Evolutionary conservation across 2,113 vertebrate genomes (phyloP).

Genomic region (Romanogobio albipinnatus): DNA sequence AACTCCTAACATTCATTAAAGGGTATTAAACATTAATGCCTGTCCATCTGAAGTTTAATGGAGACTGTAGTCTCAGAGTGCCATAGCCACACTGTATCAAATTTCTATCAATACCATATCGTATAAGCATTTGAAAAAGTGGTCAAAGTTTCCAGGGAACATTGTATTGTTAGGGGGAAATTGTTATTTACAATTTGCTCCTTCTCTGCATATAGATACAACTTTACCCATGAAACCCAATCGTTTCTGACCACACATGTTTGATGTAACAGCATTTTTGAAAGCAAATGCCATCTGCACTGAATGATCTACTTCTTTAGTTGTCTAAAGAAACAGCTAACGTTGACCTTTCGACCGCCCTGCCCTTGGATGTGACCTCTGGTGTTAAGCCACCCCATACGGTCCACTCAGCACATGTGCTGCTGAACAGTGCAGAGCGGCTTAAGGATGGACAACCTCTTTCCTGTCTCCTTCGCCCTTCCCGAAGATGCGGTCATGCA

Average conservation of each 20-base stretch:
- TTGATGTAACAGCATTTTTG: neutral
- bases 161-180: neutral
- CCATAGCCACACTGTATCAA: conserved; percentile 5
- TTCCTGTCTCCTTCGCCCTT: conserved; percentile 59
- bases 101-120: neutral
- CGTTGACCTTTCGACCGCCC: conserved; percentile 75
- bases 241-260: neutral
- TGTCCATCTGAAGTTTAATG: conserved; percentile 18
- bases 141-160: neutral
- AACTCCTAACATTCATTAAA: conserved; percentile 19
- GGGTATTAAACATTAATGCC: conserved; percentile 9
- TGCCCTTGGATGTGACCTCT: conserved; percentile 77
- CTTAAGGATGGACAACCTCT: conserved; percentile 68
- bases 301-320: conserved; percentile 9
- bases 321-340: conserved; percentile 65
- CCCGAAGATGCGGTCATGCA: conserved; percentile 30
- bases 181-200: neutral
- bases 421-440: conserved; percentile 74
- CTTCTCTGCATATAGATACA: neutral
- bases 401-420: conserved; percentile 77
- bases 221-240: neutral
- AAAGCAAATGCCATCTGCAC: conserved; percentile 21
- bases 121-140: neutral
- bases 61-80: conserved; percentile 1
- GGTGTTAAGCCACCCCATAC: conserved; percentile 74